phyloP scores from a whole-genome alignment of 2,113 vertebrate genomes.

The Cyanoderma ruficeps region DNA sequence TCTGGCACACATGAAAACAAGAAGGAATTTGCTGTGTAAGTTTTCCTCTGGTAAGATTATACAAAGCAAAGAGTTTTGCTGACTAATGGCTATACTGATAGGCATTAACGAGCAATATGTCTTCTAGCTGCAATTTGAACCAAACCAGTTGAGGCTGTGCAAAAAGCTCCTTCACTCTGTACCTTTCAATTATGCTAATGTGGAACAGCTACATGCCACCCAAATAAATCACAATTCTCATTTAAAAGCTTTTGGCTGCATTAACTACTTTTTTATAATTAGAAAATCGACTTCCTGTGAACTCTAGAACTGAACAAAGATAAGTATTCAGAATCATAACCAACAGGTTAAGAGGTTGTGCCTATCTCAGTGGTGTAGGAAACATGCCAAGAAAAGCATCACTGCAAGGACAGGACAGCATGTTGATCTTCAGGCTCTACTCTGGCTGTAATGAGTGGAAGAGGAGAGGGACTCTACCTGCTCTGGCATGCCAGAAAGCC shows the following conservation, averaged over 20 bases:
- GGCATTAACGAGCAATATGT: slow-evolving; percentile 59
- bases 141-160: slow-evolving; percentile 27
- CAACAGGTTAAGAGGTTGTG: slow-evolving; percentile 49
- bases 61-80: slow-evolving; percentile 53
- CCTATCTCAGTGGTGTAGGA: not conserved
- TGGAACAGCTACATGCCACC: slow-evolving; percentile 7
- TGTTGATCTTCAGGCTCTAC: not conserved
- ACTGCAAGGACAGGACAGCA: not conserved
- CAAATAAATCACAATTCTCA: slow-evolving; percentile 73
- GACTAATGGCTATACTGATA: slow-evolving; percentile 63
- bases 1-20: not conserved
- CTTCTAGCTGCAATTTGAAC: slow-evolving; percentile 56
- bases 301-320: slow-evolving; percentile 1
- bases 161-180: slow-evolving; percentile 48
- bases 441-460: not conserved
- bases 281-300: slow-evolving; percentile 70
- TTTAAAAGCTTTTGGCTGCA: slow-evolving; percentile 68
- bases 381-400: not conserved
- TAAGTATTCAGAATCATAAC: slow-evolving; percentile 42
- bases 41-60: slow-evolving; percentile 19
- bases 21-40: slow-evolving; percentile 31
- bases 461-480: not conserved
- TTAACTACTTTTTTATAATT: slow-evolving; percentile 76
- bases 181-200: slow-evolving; percentile 75
- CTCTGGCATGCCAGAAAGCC: not conserved